Base-by-base conservation (phyloP, 1,140 invertebrate species). In the Drosophila aff. region DNA sequence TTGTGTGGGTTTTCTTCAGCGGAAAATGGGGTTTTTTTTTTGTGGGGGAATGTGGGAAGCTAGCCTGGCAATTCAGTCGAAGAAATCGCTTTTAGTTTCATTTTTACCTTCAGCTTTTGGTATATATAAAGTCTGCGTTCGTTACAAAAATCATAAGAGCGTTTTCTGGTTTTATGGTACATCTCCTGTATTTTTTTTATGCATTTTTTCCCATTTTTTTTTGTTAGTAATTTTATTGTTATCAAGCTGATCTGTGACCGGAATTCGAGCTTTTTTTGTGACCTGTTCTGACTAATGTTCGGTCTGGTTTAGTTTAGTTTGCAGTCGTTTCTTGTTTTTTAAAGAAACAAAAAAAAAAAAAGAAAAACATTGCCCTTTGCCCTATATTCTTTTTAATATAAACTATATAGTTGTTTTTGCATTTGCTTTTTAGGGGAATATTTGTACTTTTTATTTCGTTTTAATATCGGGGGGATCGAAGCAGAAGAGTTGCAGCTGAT, bases 381-480 rank as follows among this genome's bases (percentile, higher is more conserved):
- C 47, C 41, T 62, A 9, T 36, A 9, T 46, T 68, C 23, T 74
- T 21, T 38, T 38, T 58, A 44, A 50, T 61, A 59, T 46, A 59
- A 71, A 46, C 59, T 63, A 50, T 62, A 57, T 57, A 74, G 38
- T 73, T 67, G 43, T 40, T 43, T 76, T 76, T 28, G 63, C 61
- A 7, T 71, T 76, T 76, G 60, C 28, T 41, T 78, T 40, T 82
- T 78, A 80, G 72, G 71, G 83, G 82, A 91, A 90, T 89, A 92
- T 91, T 91, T 92, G 90, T 91, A 91, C 90, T 91, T 91, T 90
- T 85, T 91, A 82, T 91, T 91, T 83, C 76, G 79, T 76, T 75
- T 79, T 81, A 75, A 81, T 81, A 57, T 91, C 82, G 86, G 82
- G 86, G 86, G 87, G 86, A 77, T 73, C 73, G 69, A 89, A 84